Percentiles rank a stretch among this genome's conserved stretches.
These are phyloP conservation scores for Phalloptychus januarius DNA, from an alignment of 2,797 vertebrate genomes.

Conservation along the genomic window DNA sequence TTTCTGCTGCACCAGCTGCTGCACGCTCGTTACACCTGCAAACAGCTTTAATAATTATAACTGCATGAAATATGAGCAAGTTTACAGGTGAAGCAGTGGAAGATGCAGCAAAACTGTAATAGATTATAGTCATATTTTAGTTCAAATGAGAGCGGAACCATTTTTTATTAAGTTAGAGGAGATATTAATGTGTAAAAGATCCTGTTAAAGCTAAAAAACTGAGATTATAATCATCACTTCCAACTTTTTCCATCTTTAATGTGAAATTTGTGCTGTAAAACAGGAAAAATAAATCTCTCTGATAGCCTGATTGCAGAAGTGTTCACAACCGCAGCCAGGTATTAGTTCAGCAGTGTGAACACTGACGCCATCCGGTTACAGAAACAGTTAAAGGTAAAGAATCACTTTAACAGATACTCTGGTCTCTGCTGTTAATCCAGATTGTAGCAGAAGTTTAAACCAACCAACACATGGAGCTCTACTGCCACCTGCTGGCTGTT, in stretches of 20 bases:
- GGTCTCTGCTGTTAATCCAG: neutral
- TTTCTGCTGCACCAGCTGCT: neutral
- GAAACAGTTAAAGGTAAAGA: neutral
- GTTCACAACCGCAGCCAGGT: neutral
- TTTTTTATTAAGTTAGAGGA: neutral
- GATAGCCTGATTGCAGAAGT: neutral
- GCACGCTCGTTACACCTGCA: neutral
- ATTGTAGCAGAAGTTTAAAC: neutral
- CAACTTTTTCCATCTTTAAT: neutral
- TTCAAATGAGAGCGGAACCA: neutral
- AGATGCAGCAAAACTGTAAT: neutral
- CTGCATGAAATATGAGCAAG: neutral
- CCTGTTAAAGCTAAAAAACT: neutral
- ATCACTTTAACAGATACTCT: neutral
- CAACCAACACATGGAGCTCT: conserved; percentile 32
- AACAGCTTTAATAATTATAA: neutral
- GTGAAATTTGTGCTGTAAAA: neutral
- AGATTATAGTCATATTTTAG: neutral
- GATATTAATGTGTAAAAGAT: neutral
- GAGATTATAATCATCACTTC: neutral
- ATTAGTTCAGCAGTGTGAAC: neutral
- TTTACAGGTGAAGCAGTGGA: neutral
- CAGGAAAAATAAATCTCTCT: neutral
- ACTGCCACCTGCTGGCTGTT: conserved; percentile 47
- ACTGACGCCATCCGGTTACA: neutral